Conservation (phyloP, 2,888 invertebrate genomes). For the Tetrapedia diversipes region DNA sequence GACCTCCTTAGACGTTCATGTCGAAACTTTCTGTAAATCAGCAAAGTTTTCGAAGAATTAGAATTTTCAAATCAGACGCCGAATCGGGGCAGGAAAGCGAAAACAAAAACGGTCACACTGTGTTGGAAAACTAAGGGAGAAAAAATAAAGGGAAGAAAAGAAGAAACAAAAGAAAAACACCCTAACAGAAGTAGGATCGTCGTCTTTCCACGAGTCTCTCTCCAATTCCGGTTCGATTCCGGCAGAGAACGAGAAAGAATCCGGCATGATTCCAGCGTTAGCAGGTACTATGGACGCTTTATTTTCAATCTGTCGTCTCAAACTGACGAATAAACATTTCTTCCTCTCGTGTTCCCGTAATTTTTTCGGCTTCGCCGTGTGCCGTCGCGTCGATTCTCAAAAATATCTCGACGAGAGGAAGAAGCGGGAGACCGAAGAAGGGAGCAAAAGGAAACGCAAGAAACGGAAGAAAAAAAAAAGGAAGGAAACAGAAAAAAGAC, state of each 20-base stretch:
- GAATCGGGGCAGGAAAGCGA: no score
- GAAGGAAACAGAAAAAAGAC: conserved; percentile 3
- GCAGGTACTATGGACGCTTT: conserved; percentile 57
- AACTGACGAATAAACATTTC: conserved; percentile 61
- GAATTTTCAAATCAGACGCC: no score
- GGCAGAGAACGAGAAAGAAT: conserved; percentile 56
- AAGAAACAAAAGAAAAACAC: conserved; percentile 38
- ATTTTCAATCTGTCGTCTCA: conserved; percentile 55
- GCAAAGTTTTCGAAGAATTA: conserved; percentile 13
- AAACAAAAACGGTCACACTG: no score
- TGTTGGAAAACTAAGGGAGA: background rate
- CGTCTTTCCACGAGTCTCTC: conserved; percentile 38
- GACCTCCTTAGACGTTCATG: conserved; percentile 3
- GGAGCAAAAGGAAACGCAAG: background rate
- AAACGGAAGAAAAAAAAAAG: background rate
- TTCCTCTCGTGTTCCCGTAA: background rate
- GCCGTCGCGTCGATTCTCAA: conserved; percentile 10
- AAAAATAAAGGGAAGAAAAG: conserved; percentile 17
- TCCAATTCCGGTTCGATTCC: conserved; percentile 66
- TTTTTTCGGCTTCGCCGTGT: background rate
- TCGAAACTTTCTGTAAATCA: background rate
- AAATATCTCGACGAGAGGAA: background rate
- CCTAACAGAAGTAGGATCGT: conserved; percentile 34
- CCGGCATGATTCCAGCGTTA: conserved; percentile 63
- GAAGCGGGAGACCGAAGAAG: background rate